Evolutionary conservation across 2,888 invertebrate genomes (phyloP).

Genomic region (Drepanosiphum platanoidis): DNA sequence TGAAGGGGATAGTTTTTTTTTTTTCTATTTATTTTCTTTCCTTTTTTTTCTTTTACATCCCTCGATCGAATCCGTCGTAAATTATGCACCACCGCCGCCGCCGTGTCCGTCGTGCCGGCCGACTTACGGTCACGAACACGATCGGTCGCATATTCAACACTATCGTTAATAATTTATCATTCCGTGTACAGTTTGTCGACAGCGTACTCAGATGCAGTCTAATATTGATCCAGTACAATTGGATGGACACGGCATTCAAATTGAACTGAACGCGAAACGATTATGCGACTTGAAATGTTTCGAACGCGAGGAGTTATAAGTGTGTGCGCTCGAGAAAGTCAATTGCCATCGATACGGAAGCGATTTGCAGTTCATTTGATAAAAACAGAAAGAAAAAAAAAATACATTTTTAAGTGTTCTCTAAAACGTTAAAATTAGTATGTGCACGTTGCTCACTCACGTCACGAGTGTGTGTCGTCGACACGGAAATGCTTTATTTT

Average conservation of each 20-base stretch:
- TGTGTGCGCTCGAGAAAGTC: background rate
- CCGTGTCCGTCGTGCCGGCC: background rate
- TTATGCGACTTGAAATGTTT: background rate
- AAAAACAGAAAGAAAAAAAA: background rate
- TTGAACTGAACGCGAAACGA: constrained; percentile 21
- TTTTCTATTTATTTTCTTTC: too few species aligned
- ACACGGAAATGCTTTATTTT: background rate
- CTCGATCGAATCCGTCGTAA: too few species aligned
- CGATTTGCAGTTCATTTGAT: background rate
- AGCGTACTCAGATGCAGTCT: constrained; percentile 62
- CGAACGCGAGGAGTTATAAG: background rate
- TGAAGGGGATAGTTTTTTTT: too few species aligned
- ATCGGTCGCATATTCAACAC: background rate
- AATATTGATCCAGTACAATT: constrained; percentile 62
- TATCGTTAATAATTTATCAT: background rate
- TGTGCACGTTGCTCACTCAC: background rate
- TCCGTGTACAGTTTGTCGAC: constrained; percentile 61
- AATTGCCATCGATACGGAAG: background rate
- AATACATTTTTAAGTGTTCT: background rate
- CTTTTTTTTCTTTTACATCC: too few species aligned
- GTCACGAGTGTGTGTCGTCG: background rate
- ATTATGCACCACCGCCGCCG: background rate
- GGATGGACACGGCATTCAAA: constrained; percentile 60
- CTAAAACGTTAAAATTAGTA: background rate
- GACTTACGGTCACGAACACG: background rate